Percentiles rank a stretch among this genome's conserved stretches.
These are phyloP conservation scores for Megalopta genalis DNA, from an alignment of 1,140 invertebrate genomes.

Conservation along the genomic window DNA sequence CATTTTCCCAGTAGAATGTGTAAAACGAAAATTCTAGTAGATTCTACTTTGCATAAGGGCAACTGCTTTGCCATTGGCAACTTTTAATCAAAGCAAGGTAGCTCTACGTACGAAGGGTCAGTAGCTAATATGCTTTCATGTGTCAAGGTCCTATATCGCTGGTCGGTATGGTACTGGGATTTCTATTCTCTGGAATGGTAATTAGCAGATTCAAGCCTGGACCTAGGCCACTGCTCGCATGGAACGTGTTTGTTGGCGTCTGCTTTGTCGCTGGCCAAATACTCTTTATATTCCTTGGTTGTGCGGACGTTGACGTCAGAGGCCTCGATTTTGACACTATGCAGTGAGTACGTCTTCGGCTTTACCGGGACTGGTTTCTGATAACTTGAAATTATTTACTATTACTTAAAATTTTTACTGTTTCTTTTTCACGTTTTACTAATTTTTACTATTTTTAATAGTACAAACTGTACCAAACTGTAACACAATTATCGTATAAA, in stretches of 20 bases:
- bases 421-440: too few relatives aligned
- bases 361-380: neutral
- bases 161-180: constrained; percentile 83
- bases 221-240: constrained; percentile 82
- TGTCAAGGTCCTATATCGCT: constrained; percentile 79
- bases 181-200: constrained; percentile 82
- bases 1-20: too few relatives aligned
- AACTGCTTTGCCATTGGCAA: too few relatives aligned
- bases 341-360: constrained; percentile 72
- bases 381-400: neutral
- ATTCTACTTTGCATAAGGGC: too few relatives aligned
- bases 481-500: too few relatives aligned
- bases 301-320: constrained; percentile 75
- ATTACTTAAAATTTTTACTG: too few relatives aligned
- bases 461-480: too few relatives aligned
- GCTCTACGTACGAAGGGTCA: too few relatives aligned
- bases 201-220: constrained; percentile 84
- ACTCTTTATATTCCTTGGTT: constrained; percentile 82
- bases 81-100: too few relatives aligned
- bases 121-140: neutral
- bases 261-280: constrained; percentile 80
- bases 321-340: constrained; percentile 71
- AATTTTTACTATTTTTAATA: too few relatives aligned
- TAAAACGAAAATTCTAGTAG: too few relatives aligned
- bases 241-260: constrained; percentile 84